phyloP scores from a whole-genome alignment of 2,797 vertebrate genomes.

The Spinus pinus region DNA sequence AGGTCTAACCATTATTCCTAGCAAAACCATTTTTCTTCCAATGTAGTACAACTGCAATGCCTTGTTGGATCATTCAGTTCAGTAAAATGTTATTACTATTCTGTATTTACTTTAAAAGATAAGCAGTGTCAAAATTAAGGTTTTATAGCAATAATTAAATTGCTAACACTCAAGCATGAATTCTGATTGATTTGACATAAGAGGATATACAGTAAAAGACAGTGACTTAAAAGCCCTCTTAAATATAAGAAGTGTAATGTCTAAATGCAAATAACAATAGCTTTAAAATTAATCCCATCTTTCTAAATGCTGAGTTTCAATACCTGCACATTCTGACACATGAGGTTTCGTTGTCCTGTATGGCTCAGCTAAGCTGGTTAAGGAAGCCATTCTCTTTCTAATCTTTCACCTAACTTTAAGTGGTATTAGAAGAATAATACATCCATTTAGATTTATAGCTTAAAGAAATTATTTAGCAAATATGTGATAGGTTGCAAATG shows the following conservation, averaged over 20 bases:
- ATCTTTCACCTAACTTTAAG: not conserved
- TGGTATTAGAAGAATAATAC: conserved; percentile 1
- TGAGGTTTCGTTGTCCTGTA: not conserved
- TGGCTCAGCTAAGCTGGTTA: conserved; percentile 5
- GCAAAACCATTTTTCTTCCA: not conserved
- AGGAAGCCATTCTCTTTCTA: not conserved
- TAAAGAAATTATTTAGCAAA: conserved; percentile 29
- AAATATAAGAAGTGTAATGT: conserved; percentile 12
- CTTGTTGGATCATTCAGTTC: not conserved
- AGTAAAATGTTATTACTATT: not conserved
- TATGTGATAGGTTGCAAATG: not conserved
- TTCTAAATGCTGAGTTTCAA: not conserved
- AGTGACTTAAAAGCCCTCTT: conserved; percentile 18
- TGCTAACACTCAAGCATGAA: not conserved
- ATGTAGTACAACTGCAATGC: not conserved
- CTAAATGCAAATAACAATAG: conserved; percentile 37
- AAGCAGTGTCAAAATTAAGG: not conserved
- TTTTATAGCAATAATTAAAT: conserved; percentile 34
- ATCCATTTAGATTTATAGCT: not conserved
- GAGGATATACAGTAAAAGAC: conserved; percentile 24
- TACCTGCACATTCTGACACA: not conserved
- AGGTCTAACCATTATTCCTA: not conserved
- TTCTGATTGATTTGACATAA: conserved; percentile 40
- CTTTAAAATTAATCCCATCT: conserved; percentile 43
- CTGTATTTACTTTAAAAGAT: conserved; percentile 35